phyloP scores from a whole-genome alignment of 2,113 vertebrate genomes.

The Onychorhynchus coronatus region DNA sequence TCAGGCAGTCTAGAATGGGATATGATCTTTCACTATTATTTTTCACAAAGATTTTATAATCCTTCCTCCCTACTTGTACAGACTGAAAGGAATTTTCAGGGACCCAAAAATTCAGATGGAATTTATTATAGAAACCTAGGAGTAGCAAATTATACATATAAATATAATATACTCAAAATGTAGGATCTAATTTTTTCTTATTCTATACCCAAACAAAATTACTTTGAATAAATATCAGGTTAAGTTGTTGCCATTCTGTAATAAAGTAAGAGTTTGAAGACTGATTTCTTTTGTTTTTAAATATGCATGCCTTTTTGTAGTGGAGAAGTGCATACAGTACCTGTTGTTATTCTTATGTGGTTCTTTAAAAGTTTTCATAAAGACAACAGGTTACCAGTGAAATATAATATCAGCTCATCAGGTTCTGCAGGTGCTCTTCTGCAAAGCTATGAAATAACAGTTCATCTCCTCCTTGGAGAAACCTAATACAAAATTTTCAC shows the following conservation, averaged over 20 bases:
- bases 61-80: not conserved
- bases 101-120: not conserved
- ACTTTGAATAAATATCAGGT: slow-evolving; percentile 2
- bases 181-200: not conserved
- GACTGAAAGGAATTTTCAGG: not conserved
- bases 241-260: slow-evolving; percentile 28
- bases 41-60: not conserved
- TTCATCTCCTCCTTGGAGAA: slow-evolving; percentile 34
- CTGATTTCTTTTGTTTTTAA: not conserved
- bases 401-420: slow-evolving; percentile 51
- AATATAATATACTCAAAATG: not conserved
- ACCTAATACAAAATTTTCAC: slow-evolving; percentile 1
- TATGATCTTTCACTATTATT: not conserved
- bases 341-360: slow-evolving; percentile 38
- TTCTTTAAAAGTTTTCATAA: slow-evolving; percentile 38
- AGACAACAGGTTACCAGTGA: slow-evolving; percentile 63
- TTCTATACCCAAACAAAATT: not conserved
- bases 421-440: slow-evolving; percentile 59
- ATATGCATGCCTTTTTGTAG: slow-evolving; percentile 15
- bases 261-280: not conserved
- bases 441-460: slow-evolving; percentile 62
- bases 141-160: not conserved
- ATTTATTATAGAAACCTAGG: not conserved
- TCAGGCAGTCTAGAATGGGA: not conserved
- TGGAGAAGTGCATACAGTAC: slow-evolving; percentile 75